Evolutionary conservation across 1,140 invertebrate genomes (phyloP).

Genomic region (Camponotus floridanus): DNA sequence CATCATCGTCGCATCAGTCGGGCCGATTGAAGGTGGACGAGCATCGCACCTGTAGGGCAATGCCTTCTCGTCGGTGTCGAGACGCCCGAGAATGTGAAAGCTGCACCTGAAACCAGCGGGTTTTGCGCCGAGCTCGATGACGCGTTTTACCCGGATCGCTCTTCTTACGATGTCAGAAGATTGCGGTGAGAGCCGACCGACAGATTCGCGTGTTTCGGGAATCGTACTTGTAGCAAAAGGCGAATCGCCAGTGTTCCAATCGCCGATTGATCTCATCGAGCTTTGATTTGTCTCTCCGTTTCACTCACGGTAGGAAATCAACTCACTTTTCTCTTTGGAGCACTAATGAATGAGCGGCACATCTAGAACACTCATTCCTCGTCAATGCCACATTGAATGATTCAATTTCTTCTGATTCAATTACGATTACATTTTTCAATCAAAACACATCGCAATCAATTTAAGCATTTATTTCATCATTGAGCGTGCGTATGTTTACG

Average conservation of each 20-base stretch:
- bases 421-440: not conserved
- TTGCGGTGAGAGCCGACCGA: slow-evolving; percentile 45
- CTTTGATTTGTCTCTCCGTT: slow-evolving; percentile 10
- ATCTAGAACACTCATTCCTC: not conserved
- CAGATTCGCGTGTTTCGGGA: slow-evolving; percentile 51
- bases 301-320: not conserved
- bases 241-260: not conserved
- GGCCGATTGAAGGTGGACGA: slow-evolving; percentile 39
- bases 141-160: slow-evolving; percentile 44
- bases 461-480: not conserved
- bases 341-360: slow-evolving; percentile 17
- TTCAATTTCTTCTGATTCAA: not conserved
- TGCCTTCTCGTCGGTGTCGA: slow-evolving; percentile 36
- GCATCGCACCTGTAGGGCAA: slow-evolving; percentile 57
- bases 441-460: not conserved
- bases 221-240: slow-evolving; percentile 14
- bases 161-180: slow-evolving; percentile 36
- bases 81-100: slow-evolving; percentile 63
- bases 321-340: slow-evolving; percentile 2
- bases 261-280: slow-evolving; percentile 7
- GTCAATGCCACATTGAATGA: not conserved
- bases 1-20: not conserved
- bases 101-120: slow-evolving; percentile 60
- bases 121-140: slow-evolving; percentile 54
- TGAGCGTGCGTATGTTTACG: not conserved